Evolutionary conservation across 2,888 invertebrate genomes (phyloP), one percentile per base, ranked within the genome.

Genomic region (Pseudanteris insignis): DNA sequence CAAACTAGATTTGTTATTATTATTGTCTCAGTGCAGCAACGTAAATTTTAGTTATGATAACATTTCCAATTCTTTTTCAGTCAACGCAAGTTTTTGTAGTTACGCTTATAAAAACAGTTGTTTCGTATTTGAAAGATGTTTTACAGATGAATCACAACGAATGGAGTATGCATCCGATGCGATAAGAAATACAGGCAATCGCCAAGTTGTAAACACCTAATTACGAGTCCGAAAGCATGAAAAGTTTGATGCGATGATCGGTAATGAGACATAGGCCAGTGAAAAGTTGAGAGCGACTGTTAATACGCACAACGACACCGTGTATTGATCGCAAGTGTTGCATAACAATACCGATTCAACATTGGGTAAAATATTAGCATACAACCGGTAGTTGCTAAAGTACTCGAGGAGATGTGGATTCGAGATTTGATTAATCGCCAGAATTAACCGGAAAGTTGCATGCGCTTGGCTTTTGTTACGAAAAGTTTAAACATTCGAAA

Each of bases 311-410:
- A 37, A 38, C 37, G 46, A 43, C 33, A 43, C 24, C 43, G 34
- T 41, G 21, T 44, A 48, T 61, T 30, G 44, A 50, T 54, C 33
- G 34, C 40, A 32, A 37, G 34, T 38, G 30, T 63, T 58, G 43
- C 50, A 50, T 58, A 63, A 58, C 50, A 53, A 57, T 54, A 28
- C 50, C 37, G 54, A 61, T 61, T 60, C 53, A 55, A 53, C 58
- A 53, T 58, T 57, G 59, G 53, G 48, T 29, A 46, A 50, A 54
- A 50, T 53, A 65, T 63, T 65, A 65, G 65, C 65, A 63, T 62
- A 65, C 61, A 59, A 65, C 59, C 63, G 65, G 58, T 57, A 26
- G 57, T 62, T 63, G 47, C 63, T 38, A 59, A 61, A 61, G 63
- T 32, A 51, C 32, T 38, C 11, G 29, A 26, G 61, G 65, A 65